Evolutionary conservation across 2,888 invertebrate genomes (phyloP).

Genomic region (Pollenia labialis): DNA sequence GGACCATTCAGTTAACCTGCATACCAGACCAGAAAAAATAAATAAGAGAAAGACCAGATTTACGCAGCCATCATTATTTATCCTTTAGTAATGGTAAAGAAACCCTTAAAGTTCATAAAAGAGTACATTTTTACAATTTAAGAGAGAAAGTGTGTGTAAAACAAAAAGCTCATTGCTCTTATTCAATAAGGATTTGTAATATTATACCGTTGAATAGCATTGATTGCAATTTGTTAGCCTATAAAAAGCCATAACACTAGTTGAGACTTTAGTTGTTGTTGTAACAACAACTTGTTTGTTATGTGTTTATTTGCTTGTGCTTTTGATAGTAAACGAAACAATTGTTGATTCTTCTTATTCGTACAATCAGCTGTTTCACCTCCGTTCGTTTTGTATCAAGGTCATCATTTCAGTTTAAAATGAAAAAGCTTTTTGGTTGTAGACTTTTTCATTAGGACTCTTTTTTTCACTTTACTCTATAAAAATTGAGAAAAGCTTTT

Average conservation of each 20-base stretch:
- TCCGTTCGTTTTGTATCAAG: constrained; percentile 47
- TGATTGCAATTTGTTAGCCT: neutral
- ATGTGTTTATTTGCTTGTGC: neutral
- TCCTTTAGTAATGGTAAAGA: too few relatives aligned
- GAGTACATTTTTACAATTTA: neutral
- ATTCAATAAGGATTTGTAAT: neutral
- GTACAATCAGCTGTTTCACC: constrained; percentile 61
- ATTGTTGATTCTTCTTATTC: constrained; percentile 67
- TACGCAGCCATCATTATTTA: constrained; percentile 15
- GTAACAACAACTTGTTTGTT: constrained; percentile 7
- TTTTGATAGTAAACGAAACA: constrained; percentile 37
- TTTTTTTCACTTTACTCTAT: constrained; percentile 4
- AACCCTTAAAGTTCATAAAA: neutral
- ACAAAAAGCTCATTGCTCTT: constrained; percentile 52
- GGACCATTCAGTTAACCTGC: constrained; percentile 42
- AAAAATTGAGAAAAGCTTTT: constrained; percentile 1
- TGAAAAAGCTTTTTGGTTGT: constrained; percentile 7
- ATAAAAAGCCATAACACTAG: neutral
- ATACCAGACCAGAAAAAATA: neutral
- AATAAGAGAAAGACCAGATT: constrained; percentile 25
- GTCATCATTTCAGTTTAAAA: constrained; percentile 46
- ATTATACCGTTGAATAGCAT: neutral
- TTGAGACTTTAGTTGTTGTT: neutral
- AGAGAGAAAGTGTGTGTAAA: constrained; percentile 2
- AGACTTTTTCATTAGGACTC: constrained; percentile 4